Conservation (phyloP, 2,888 invertebrate genomes). For the Apodemia duryi region DNA sequence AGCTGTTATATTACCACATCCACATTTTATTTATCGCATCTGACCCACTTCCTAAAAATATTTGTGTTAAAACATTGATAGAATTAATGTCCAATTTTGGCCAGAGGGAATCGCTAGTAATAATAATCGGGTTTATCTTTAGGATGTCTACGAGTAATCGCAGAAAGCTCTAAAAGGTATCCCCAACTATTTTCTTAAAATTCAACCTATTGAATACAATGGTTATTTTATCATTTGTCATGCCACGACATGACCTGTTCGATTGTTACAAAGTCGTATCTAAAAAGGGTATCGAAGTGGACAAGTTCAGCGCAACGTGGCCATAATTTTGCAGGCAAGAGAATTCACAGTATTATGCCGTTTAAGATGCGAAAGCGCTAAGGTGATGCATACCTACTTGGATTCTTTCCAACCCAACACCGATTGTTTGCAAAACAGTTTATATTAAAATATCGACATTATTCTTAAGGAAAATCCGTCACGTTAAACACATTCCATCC, state of each 20-base stretch:
- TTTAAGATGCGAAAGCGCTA: constrained; percentile 6
- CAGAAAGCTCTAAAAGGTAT: background rate
- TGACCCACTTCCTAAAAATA: too few species aligned
- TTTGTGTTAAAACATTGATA: too few species aligned
- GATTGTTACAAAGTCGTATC: constrained; percentile 5
- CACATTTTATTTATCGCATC: too few species aligned
- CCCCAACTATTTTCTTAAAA: background rate
- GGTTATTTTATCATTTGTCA: constrained; percentile 8
- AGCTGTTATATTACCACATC: too few species aligned
- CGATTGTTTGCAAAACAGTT: constrained; percentile 30
- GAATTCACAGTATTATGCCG: background rate
- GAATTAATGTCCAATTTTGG: background rate
- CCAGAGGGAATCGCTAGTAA: background rate
- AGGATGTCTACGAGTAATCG: background rate
- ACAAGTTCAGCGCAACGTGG: background rate
- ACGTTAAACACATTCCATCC: background rate
- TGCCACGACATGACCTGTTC: constrained; percentile 1
- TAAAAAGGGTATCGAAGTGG: constrained; percentile 10
- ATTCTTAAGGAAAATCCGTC: constrained; percentile 18
- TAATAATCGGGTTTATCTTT: background rate
- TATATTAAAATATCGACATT: constrained; percentile 20
- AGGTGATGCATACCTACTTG: constrained; percentile 30
- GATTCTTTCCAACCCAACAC: constrained; percentile 29
- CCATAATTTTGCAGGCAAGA: constrained; percentile 11
- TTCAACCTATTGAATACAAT: background rate